Base-by-base conservation (phyloP, 2,797 vertebrate species). In the Oophaga sylvatica region DNA sequence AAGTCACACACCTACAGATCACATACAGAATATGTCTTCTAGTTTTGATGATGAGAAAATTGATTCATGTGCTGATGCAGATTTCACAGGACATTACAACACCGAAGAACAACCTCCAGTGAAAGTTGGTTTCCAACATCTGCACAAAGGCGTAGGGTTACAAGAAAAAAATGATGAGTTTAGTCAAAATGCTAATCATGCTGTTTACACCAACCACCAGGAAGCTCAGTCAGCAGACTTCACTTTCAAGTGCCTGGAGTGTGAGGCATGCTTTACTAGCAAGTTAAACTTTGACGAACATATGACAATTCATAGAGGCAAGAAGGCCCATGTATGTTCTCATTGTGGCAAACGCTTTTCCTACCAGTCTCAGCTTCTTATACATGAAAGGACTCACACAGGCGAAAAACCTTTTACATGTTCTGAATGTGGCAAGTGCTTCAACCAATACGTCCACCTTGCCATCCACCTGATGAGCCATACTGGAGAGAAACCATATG, bases 261-360 rank as follows among this genome's bases (percentile, higher is more conserved):
- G 80, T 26, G 31, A 65, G 13, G 5, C 22, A 15, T n/a, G 22
- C 26, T 81, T 81, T 26, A 65, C 41, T 13, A 65, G 5, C 29
- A 81, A 81, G n/a, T 48, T 35, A 48, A 62, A 81, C 22, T 45
- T 65, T 22, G 80, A 81, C 0, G 80, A 81, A 45, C 80, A 81
- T 65, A 60, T 65, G 2, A 8, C 41, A n/a, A 35, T 45, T 17
- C 80, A 81, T 35, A 65, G 45, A 12, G 45, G 31, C 0, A 80
- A 80, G 60, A 80, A 80, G 80, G n/a, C 80, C 11, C 80, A 65
- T n/a, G 62, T 81, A 12, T 81, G 80, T 81, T 67, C 80, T 3
- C 80, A 81, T 48, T 81, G 80, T 35, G 35, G 60, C 0, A 81
- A 81, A 62, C 45, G 80, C 10, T 81, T 81, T 48, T 81, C 80